Conservation (phyloP, 2,888 invertebrate species). For the Unio delphinus region DNA sequence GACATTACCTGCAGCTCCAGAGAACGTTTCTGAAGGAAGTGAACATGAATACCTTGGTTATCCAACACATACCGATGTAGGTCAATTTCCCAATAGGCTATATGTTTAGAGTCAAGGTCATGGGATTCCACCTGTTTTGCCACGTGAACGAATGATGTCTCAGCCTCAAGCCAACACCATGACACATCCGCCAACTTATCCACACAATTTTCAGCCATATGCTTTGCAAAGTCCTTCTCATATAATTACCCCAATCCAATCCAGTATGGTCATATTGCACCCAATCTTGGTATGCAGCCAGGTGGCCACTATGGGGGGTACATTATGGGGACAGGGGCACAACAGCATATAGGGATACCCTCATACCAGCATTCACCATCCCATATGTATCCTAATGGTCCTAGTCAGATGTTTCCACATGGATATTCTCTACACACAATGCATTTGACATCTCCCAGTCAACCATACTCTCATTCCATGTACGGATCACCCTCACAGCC, state of each 20-base stretch:
- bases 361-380: slow-evolving; percentile 22
- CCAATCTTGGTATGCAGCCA: slow-evolving; percentile 24
- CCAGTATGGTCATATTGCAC: slow-evolving; percentile 31
- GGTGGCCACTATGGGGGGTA: slow-evolving; percentile 38
- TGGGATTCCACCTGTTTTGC: no score
- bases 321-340: slow-evolving; percentile 25
- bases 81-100: no score
- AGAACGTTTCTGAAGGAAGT: not conserved
- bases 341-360: slow-evolving; percentile 29
- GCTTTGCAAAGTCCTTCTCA: no score
- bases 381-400: slow-evolving; percentile 10
- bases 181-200: no score
- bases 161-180: no score
- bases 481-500: slow-evolving; percentile 15
- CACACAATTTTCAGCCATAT: no score
- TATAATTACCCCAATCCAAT: slow-evolving; percentile 26
- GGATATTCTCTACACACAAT: slow-evolving; percentile 2
- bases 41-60: slow-evolving; percentile 13
- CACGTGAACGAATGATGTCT: no score
- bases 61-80: slow-evolving; percentile 24
- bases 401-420: slow-evolving; percentile 4
- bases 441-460: slow-evolving; percentile 31
- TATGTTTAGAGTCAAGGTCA: no score
- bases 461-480: slow-evolving; percentile 18
- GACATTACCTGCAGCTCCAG: slow-evolving; percentile 11